Base-by-base conservation (phyloP, 1,140 invertebrate genomes). In the Leptinotarsa lineolata region DNA sequence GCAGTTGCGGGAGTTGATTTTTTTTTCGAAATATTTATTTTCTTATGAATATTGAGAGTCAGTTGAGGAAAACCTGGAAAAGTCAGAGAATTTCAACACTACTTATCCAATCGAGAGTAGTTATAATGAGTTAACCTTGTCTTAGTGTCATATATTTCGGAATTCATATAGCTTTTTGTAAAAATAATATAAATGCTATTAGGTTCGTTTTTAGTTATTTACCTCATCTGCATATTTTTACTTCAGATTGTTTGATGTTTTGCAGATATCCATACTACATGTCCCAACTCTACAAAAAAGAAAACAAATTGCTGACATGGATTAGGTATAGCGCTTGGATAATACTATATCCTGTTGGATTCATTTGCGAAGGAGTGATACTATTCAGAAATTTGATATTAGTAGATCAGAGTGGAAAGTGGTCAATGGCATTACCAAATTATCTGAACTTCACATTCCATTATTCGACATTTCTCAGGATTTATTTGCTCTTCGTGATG, bases 271-370 rank as follows among this genome's bases (percentile, higher is more conserved):
- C 95, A 16, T 98, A 93, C 84, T 98, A 98, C 83, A 92, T 97
- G 82, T 87, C 91, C 0, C 91, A 94, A 81, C 83, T 95, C 4
- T 88, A 95, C 72, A 91, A 94, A 45, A 88, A 89, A 39, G 88
- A 95, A 74, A 87, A 94, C 66, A 87, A 89, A 48, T 79, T 95
- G 18, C 82, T 98, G n/a, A 97, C 94, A 0, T 98, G 96, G 96
- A 84, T 97, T 1, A 88, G 96, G 30, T 98, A 98, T 81, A 94
- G 94, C 0, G 88, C 96, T 45, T 98, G 96, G 96, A 96, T 98
- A 72, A 91, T 93, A 0, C 86, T 98, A 0, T 98, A 97, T 85
- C 96, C 96, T 0, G 80, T 97, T 63, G 96, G 95, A 16, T 92
- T 97, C 79, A 76, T 96, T 2, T 93, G 92, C 81, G 96, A 98